A percentile compares a stretch with the other conserved stretches of the same genome.
These are phyloP conservation scores for Bombus fervidus DNA, from an alignment of 1,140 invertebrate genomes.

Conservation along the genomic window DNA sequence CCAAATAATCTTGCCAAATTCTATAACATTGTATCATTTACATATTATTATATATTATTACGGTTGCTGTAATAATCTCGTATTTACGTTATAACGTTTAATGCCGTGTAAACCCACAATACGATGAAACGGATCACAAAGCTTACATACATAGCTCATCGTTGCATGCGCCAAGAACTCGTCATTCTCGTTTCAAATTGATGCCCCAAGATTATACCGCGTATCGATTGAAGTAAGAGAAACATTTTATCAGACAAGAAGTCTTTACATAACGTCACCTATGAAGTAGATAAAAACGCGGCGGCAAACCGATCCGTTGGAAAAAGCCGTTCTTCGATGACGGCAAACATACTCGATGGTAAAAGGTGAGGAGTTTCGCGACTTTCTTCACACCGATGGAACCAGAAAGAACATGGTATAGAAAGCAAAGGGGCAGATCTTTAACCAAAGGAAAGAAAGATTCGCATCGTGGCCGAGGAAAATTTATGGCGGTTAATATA, in stretches of 20 bases:
- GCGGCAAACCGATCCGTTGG: background rate
- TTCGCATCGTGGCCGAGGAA: background rate
- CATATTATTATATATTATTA: too few species aligned
- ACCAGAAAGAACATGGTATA: too few species aligned
- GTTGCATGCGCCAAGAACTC: background rate
- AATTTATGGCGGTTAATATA: background rate
- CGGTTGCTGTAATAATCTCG: too few species aligned
- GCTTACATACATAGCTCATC: background rate
- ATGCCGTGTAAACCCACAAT: background rate
- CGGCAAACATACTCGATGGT: background rate
- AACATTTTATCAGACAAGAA: slow-evolving; percentile 11
- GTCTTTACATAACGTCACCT: slow-evolving; percentile 4
- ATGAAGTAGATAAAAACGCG: background rate
- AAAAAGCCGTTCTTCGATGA: slow-evolving; percentile 8
- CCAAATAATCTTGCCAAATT: too few species aligned
- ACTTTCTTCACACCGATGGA: background rate
- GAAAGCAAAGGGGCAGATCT: background rate
- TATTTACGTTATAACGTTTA: background rate
- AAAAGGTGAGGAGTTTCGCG: background rate
- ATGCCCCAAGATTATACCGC: background rate
- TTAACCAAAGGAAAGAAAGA: background rate
- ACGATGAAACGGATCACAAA: background rate
- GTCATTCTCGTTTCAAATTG: background rate
- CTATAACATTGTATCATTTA: too few species aligned
- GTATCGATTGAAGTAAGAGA: slow-evolving; percentile 6